Evolutionary conservation across 2,797 vertebrate species (phyloP).

Genomic region (Bradypodion ventrale): DNA sequence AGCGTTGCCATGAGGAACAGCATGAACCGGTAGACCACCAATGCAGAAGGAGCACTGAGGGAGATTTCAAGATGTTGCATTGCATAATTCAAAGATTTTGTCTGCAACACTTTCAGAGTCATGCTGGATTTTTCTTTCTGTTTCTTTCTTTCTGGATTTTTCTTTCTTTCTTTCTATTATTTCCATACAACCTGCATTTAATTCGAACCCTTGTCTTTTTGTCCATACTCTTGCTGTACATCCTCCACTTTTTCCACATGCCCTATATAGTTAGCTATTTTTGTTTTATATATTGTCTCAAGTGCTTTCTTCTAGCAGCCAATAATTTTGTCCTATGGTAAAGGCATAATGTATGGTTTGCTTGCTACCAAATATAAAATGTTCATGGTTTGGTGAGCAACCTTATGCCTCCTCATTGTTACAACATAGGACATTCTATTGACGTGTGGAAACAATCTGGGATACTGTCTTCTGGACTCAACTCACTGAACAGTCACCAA

Average conservation of each 20-base stretch:
- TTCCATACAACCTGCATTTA: background rate
- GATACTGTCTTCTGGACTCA: background rate
- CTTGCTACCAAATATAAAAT: background rate
- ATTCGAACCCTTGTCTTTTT: background rate
- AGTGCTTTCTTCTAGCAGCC: background rate
- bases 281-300: background rate
- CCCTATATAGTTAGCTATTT: background rate
- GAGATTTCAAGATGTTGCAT: accelerated
- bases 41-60: background rate
- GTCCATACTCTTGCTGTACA: background rate
- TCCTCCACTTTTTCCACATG: background rate
- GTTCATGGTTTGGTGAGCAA: background rate
- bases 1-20: background rate
- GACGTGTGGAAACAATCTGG: background rate
- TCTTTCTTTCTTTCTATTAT: no score
- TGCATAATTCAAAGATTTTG: background rate
- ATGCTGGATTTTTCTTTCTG: background rate
- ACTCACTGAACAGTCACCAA: background rate
- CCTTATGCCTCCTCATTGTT: background rate
- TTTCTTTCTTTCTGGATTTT: background rate
- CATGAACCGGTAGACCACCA: background rate
- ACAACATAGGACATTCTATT: background rate
- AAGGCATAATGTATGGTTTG: background rate
- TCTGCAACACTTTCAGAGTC: conserved; percentile 11
- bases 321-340: background rate